These are phyloP conservation scores for Tapirus indicus DNA, from an alignment of 2,797 vertebrate species.

Conservation along the genomic window DNA sequence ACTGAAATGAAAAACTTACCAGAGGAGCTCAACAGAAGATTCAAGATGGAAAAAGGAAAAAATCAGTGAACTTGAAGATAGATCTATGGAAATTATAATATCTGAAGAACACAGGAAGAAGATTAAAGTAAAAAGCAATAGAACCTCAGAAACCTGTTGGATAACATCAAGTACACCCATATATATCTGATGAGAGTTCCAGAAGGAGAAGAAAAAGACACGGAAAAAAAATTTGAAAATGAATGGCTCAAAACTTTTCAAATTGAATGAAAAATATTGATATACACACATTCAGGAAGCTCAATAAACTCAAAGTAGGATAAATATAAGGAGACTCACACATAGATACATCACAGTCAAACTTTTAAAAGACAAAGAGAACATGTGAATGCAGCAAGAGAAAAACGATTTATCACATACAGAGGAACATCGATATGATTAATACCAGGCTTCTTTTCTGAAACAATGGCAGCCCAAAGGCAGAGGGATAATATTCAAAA, in stretches of 20 bases:
- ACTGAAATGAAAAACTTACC: not conserved
- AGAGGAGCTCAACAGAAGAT: not conserved
- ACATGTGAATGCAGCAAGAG: not conserved
- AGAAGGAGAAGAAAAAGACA: not conserved
- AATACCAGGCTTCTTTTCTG: not conserved
- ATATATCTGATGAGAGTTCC: not conserved
- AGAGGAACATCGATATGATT: not conserved
- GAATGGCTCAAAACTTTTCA: not conserved
- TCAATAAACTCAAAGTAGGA: not conserved
- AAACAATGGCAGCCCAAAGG: not conserved
- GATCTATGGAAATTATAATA: not conserved
- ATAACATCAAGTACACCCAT: not conserved
- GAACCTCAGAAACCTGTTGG: not conserved
- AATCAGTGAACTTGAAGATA: not conserved
- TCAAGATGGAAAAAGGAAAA: not conserved
- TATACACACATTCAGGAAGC: not conserved
- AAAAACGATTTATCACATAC: not conserved
- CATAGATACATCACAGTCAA: not conserved
- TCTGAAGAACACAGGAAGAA: not conserved
- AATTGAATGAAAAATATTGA: constrained; percentile 34
- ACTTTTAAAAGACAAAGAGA: not conserved
- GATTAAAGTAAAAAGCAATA: constrained; percentile 24
- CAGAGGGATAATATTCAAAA: not conserved
- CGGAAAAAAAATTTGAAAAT: not conserved
- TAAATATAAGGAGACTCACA: not conserved